These are phyloP conservation scores for Pristionchus fissidentatus DNA, from an alignment of 2,888 invertebrate species.

Conservation along the genomic window DNA sequence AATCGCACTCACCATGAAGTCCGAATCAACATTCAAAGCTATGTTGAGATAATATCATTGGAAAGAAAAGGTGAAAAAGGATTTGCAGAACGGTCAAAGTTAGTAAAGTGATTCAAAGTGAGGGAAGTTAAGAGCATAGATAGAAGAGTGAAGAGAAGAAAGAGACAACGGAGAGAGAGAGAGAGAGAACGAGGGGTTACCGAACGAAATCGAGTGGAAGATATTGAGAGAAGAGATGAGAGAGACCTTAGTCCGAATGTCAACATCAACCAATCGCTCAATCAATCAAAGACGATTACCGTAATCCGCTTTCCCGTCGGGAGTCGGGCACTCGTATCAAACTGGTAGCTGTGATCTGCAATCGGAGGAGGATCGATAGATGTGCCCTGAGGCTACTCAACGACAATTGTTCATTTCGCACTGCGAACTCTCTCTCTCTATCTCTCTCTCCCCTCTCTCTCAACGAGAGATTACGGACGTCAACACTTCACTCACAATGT, in stretches of 20 bases:
- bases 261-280: background rate
- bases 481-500: too few species aligned
- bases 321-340: background rate
- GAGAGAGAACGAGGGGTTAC: background rate
- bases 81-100: background rate
- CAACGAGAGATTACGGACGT: too few species aligned
- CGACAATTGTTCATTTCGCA: too few species aligned
- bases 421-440: too few species aligned
- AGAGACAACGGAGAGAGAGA: background rate
- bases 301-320: constrained; percentile 34
- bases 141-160: too few species aligned
- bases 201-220: constrained; percentile 14
- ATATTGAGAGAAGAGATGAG: background rate
- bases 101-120: background rate
- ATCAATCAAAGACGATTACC: constrained; percentile 40
- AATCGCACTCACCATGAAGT: too few species aligned
- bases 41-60: background rate
- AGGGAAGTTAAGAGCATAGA: too few species aligned
- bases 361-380: background rate
- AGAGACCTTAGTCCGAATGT: constrained; percentile 9
- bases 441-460: too few species aligned
- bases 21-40: too few species aligned
- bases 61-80: background rate
- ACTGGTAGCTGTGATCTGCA: background rate
- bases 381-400: too few species aligned